Conservation (phyloP, 2,113 vertebrate genomes). For the Bolborhynchus lineola region DNA sequence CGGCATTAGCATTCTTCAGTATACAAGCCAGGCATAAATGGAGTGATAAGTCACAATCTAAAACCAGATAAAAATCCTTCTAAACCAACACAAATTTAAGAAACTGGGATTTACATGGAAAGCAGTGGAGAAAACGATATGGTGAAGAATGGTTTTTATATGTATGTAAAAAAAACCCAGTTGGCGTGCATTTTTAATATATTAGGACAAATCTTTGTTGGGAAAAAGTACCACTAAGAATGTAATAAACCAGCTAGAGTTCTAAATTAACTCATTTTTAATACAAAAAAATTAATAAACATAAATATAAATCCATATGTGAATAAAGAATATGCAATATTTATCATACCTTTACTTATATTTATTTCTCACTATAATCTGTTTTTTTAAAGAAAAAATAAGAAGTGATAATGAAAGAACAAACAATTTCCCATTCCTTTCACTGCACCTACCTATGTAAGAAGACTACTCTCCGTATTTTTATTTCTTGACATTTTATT, state of each 20-base stretch:
- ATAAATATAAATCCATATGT: background rate
- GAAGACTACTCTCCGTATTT: background rate
- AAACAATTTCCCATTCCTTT: background rate
- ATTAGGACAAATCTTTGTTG: background rate
- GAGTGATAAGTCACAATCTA: background rate
- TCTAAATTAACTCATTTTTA: background rate
- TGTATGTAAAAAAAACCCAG: background rate
- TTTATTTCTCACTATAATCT: background rate
- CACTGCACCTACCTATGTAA: background rate
- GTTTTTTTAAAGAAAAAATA: background rate
- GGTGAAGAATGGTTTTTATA: background rate
- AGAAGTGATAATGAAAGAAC: background rate
- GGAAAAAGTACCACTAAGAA: background rate
- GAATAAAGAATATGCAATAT: background rate
- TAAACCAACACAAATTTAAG: background rate
- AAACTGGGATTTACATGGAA: background rate
- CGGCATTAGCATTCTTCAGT: background rate
- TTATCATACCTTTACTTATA: background rate
- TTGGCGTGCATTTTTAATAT: background rate
- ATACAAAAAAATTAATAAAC: background rate
- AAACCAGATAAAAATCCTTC: background rate
- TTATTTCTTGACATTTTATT: background rate
- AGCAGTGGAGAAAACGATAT: background rate
- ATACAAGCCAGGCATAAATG: background rate
- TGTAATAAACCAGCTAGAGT: background rate